These are phyloP conservation scores for Dunckerocampus dactyliophorus DNA, from an alignment of 2,113 vertebrate species.

Conservation along the genomic window DNA sequence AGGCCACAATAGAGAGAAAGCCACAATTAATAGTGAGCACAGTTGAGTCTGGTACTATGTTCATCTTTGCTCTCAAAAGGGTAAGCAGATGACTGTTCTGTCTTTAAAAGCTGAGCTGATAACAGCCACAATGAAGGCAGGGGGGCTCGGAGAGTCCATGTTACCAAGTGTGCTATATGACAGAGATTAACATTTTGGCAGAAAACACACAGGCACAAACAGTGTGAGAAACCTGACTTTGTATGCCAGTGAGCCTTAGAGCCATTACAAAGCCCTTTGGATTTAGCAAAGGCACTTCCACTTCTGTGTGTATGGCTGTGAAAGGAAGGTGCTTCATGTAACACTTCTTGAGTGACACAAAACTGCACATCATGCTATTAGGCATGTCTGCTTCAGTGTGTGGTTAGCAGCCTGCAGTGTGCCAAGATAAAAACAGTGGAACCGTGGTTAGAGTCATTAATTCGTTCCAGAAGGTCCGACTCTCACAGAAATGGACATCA, in stretches of 20 bases:
- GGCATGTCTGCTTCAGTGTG: constrained; percentile 18
- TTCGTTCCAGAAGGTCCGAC: too few relatives aligned
- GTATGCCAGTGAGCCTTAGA: constrained; percentile 55
- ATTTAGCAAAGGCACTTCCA: constrained; percentile 49
- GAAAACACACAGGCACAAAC: constrained; percentile 16
- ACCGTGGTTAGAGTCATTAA: too few relatives aligned
- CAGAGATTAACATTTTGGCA: constrained; percentile 20
- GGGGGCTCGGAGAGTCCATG: background rate
- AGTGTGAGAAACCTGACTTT: constrained; percentile 39
- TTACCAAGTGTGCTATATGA: constrained; percentile 10
- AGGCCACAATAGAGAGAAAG: constrained; percentile 16
- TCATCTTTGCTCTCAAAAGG: constrained; percentile 7
- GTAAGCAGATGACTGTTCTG: background rate
- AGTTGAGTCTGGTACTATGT: constrained; percentile 9
- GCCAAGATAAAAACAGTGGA: too few relatives aligned
- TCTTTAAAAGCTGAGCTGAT: background rate
- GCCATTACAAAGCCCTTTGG: constrained; percentile 54
- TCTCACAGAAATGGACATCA: too few relatives aligned
- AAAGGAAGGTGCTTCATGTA: constrained; percentile 12
- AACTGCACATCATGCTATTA: constrained; percentile 11
- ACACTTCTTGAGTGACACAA: constrained; percentile 24
- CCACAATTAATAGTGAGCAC: constrained; percentile 11
- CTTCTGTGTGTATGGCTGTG: constrained; percentile 30
- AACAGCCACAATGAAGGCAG: constrained; percentile 1
- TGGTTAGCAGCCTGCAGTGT: background rate